Evolutionary conservation across 2,113 vertebrate genomes (phyloP).

Genomic region (Myanophis thanlyinensis): DNA sequence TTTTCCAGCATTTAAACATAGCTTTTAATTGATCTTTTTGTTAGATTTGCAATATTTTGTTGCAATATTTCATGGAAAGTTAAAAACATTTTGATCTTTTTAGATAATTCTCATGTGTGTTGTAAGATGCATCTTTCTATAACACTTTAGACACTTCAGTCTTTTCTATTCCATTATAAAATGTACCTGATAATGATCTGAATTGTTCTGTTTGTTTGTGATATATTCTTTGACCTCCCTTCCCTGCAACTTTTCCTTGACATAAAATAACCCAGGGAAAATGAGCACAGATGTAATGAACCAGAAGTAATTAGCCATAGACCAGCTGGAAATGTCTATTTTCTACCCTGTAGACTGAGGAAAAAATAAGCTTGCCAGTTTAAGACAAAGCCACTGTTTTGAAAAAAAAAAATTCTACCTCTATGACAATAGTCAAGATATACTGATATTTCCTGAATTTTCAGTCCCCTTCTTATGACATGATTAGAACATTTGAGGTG

Average conservation of each 20-base stretch:
- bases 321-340: background rate
- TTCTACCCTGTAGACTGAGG: background rate
- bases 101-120: background rate
- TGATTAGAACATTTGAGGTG: background rate
- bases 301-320: background rate
- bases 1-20: background rate
- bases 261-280: background rate
- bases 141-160: background rate
- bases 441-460: background rate
- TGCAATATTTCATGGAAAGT: background rate
- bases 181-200: background rate
- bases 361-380: background rate
- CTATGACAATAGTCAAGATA: background rate
- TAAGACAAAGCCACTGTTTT: background rate
- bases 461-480: background rate
- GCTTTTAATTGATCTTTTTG: background rate
- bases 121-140: background rate
- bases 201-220: background rate
- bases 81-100: background rate
- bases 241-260: background rate
- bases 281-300: background rate
- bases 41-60: background rate
- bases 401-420: background rate
- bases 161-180: background rate
- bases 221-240: background rate